A percentile compares a stretch with the other conserved stretches of the same genome.
Evolutionary conservation across 1,140 invertebrate species (phyloP).

Genomic region (Idris sp.): DNA sequence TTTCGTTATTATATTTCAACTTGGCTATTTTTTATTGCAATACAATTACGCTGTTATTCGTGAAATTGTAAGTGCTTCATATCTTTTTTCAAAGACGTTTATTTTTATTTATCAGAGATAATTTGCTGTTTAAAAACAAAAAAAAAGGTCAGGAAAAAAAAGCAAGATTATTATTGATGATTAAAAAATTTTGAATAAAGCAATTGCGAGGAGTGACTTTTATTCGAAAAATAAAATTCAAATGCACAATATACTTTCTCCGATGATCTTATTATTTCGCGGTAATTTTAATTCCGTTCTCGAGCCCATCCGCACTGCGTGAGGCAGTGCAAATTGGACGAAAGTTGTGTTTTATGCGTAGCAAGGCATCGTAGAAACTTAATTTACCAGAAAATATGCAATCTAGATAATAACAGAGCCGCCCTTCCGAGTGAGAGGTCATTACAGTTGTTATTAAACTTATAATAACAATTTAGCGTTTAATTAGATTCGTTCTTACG

Average conservation of each 20-base stretch:
- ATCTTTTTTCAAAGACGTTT: too few species aligned
- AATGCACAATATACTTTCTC: slow-evolving; percentile 33
- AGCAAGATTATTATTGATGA: too few species aligned
- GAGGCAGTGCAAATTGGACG: slow-evolving; percentile 55
- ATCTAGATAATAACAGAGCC: slow-evolving; percentile 77
- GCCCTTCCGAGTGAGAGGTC: slow-evolving; percentile 68
- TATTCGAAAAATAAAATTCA: slow-evolving; percentile 11
- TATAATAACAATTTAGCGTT: slow-evolving; percentile 77
- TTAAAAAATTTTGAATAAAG: too few species aligned
- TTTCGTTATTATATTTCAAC: neutral
- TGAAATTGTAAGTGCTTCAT: too few species aligned
- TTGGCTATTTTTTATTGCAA: neutral
- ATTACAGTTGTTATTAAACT: slow-evolving; percentile 76
- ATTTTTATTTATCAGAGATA: too few species aligned
- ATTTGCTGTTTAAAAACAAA: too few species aligned
- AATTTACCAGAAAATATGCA: slow-evolving; percentile 78
- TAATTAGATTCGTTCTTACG: slow-evolving; percentile 74
- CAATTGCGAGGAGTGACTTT: slow-evolving; percentile 5
- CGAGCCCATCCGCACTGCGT: slow-evolving; percentile 42
- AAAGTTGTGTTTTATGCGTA: slow-evolving; percentile 59
- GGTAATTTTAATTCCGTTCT: slow-evolving; percentile 53
- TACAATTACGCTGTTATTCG: neutral
- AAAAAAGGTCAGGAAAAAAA: too few species aligned
- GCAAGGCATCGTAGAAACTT: slow-evolving; percentile 67
- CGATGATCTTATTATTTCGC: slow-evolving; percentile 51